These are phyloP conservation scores for Xestia sexstrigata DNA, from an alignment of 2,888 invertebrate species.

Conservation along the genomic window DNA sequence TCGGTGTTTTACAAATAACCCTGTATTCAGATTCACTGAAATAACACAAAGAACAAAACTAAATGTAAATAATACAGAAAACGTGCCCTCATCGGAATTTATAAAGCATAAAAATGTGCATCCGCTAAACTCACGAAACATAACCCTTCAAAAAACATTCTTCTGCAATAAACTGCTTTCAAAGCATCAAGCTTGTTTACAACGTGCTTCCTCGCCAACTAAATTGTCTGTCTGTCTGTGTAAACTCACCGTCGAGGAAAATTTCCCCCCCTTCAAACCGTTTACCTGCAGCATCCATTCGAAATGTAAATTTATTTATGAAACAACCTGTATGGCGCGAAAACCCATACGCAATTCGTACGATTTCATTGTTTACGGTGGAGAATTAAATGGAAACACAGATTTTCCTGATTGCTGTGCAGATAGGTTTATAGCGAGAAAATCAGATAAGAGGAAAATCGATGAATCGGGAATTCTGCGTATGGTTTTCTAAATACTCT, in stretches of 20 bases:
- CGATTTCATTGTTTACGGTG: constrained; percentile 39
- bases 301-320: constrained; percentile 46
- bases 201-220: not conserved
- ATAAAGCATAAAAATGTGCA: not conserved
- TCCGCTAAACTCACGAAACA: not conserved
- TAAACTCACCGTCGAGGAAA: constrained; percentile 1
- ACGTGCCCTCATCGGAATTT: not conserved
- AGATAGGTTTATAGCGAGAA: constrained; percentile 30
- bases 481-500: not conserved
- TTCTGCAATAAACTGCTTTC: not conserved
- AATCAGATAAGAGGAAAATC: constrained; percentile 4
- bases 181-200: constrained; percentile 10
- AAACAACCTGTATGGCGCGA: constrained; percentile 20
- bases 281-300: constrained; percentile 29
- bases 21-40: too few relatives aligned
- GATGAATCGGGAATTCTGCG: constrained; percentile 3
- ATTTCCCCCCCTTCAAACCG: constrained; percentile 17
- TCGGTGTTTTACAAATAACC: too few relatives aligned
- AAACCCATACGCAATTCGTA: constrained; percentile 22
- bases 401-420: constrained; percentile 22
- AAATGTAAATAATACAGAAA: too few relatives aligned
- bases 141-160: not conserved
- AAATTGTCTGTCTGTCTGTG: not conserved
- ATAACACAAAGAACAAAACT: too few relatives aligned
- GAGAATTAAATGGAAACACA: constrained; percentile 42